These are phyloP conservation scores for Gymnorhina tibicen DNA, from an alignment of 2,113 vertebrate species.

Conservation along the genomic window DNA sequence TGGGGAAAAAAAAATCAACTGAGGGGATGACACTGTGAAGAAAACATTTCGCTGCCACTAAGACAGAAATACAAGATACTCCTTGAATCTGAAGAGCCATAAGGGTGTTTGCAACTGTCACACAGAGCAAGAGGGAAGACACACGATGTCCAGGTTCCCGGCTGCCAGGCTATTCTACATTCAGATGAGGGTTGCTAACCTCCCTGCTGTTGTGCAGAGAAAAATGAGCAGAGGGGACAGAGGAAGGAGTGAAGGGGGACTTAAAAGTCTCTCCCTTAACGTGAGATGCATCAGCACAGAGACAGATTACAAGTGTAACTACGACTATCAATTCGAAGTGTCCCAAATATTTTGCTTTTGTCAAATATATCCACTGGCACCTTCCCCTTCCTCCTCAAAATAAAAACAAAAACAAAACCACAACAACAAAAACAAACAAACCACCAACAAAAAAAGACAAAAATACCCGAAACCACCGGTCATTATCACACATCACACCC, in stretches of 20 bases:
- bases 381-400: not conserved
- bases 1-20: not conserved
- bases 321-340: not conserved
- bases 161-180: conserved; percentile 7
- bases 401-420: not conserved
- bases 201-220: not conserved
- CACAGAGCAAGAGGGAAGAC: not conserved
- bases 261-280: conserved; percentile 14
- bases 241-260: not conserved
- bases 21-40: not conserved
- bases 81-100: not conserved
- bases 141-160: not conserved
- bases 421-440: not conserved
- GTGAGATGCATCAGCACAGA: conserved; percentile 35
- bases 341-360: not conserved
- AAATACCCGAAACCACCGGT: not conserved
- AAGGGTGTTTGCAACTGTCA: not conserved
- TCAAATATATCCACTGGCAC: not conserved
- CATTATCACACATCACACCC: not conserved
- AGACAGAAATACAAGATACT: not conserved
- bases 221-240: not conserved
- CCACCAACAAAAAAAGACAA: not conserved
- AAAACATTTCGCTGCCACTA: conserved; percentile 29
- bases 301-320: not conserved
- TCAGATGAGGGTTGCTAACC: conserved; percentile 7